Base-by-base conservation (phyloP, 2,888 invertebrate species). In the Spatulosminthurus flaviceps region DNA sequence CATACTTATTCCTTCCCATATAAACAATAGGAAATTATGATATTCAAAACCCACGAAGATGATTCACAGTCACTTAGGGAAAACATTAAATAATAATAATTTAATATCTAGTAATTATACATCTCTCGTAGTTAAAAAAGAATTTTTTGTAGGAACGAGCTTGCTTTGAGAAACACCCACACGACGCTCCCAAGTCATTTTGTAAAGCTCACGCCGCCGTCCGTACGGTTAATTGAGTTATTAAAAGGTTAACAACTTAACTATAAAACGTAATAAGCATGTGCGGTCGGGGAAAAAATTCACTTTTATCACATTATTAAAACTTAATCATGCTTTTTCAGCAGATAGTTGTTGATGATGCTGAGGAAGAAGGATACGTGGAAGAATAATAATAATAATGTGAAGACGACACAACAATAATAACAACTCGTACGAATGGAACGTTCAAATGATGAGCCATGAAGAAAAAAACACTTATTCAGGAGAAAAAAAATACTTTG, bases 211-310 rank as follows among this genome's bases (percentile, higher is more conserved):
- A 13, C n/a, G 16, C n/a, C n/a, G n/a, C 5, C 51, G 16, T 51
- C n/a, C n/a, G 51, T 51, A 51, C n/a, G 51, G n/a, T 34, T 74
- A 64, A 74, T 74, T 61, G 74, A 74, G 74, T 74, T 74, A 61
- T 74, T 74, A 74, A 74, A 29, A 29, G 64, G 64, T 64, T 26
- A 64, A 64, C 22, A 64, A 64, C 64, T 64, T 64, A 64, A 64
- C 64, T 19, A 24, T 64, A 64, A 19, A 19, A 64, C 24, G 64
- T 26, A 64, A 26, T 24, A 64, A 64, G n/a, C 24, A 64, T 22
- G 22, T 64, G 22, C 24, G 22, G 64, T 11, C 22, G 64, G 21
- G 21, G 64, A 64, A 64, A 64, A 26, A 64, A 64, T 64, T 64
- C 64, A 64, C 64, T 64, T 64, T 64, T 64, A 64, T 64, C 64